These are phyloP conservation scores for Watsonalla cultraria DNA, from an alignment of 2,888 invertebrate genomes.

Conservation along the genomic window DNA sequence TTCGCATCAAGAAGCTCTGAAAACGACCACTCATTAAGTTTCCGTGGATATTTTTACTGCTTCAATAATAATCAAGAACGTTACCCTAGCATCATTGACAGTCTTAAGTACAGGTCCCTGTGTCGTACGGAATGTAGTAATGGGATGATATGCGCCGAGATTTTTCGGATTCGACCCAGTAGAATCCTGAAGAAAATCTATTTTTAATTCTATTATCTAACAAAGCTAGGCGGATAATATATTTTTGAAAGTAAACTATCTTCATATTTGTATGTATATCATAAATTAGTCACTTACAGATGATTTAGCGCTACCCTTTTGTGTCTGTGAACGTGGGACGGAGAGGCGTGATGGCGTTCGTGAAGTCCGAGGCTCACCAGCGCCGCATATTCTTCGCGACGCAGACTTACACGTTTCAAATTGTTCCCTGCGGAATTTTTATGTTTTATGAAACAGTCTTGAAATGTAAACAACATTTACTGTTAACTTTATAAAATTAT, in stretches of 20 bases:
- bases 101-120: conserved; percentile 52
- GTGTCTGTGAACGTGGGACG: conserved; percentile 11
- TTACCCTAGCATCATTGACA: conserved; percentile 57
- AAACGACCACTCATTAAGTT: conserved; percentile 7
- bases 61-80: conserved; percentile 1
- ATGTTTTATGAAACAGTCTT: not conserved
- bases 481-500: not conserved
- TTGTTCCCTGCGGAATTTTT: conserved; percentile 31
- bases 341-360: conserved; percentile 25
- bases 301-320: conserved; percentile 20
- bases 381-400: conserved; percentile 22
- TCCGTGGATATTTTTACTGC: not conserved
- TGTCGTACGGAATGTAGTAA: conserved; percentile 47
- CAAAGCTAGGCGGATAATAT: too few species aligned
- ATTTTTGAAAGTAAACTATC: too few species aligned
- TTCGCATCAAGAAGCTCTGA: conserved; percentile 49
- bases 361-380: conserved; percentile 44
- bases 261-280: too few species aligned
- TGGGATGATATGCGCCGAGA: conserved; percentile 18
- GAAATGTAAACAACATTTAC: not conserved
- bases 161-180: conserved; percentile 30
- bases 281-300: conserved; percentile 13
- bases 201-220: not conserved
- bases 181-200: conserved; percentile 25
- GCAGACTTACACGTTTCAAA: conserved; percentile 31